phyloP scores from a whole-genome alignment of 2,888 invertebrate genomes.

The Amphipoea oculea region DNA sequence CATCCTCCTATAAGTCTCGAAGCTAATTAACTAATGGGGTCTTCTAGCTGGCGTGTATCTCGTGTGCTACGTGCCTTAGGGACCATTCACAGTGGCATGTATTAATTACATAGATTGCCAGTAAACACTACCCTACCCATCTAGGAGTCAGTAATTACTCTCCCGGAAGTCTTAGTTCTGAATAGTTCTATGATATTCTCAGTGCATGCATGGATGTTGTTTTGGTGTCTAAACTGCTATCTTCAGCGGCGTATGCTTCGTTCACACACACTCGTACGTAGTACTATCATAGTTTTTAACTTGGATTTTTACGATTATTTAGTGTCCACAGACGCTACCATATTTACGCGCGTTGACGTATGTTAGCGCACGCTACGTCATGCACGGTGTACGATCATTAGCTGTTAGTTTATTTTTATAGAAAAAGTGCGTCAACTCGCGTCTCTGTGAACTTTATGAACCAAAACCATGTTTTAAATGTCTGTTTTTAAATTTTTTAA shows the following conservation, averaged over 20 bases:
- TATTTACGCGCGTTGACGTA: not conserved
- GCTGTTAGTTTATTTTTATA: not conserved
- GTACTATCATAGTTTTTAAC: not conserved
- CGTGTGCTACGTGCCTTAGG: not conserved
- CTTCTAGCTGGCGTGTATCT: not conserved
- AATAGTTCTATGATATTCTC: not conserved
- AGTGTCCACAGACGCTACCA: not conserved
- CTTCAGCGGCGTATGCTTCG: constrained; percentile 34
- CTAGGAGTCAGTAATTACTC: not conserved
- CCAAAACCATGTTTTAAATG: not conserved
- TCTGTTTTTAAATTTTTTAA: not conserved
- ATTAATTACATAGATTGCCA: constrained; percentile 11
- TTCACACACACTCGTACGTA: constrained; percentile 38
- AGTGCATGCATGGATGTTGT: not conserved
- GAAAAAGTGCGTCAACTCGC: not conserved
- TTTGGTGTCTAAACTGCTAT: constrained; percentile 9
- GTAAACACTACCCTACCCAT: constrained; percentile 1
- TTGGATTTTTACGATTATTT: not conserved
- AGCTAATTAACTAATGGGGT: constrained; percentile 6
- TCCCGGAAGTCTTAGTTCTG: not conserved
- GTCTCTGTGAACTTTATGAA: not conserved
- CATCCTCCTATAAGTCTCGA: not conserved
- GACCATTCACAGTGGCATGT: not conserved
- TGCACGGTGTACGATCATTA: not conserved
- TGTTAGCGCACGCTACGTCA: not conserved